A percentile compares a stretch with the other conserved stretches of the same genome.
phyloP scores from a whole-genome alignment of 1,140 invertebrate species.

The Ylistrum balloti region DNA sequence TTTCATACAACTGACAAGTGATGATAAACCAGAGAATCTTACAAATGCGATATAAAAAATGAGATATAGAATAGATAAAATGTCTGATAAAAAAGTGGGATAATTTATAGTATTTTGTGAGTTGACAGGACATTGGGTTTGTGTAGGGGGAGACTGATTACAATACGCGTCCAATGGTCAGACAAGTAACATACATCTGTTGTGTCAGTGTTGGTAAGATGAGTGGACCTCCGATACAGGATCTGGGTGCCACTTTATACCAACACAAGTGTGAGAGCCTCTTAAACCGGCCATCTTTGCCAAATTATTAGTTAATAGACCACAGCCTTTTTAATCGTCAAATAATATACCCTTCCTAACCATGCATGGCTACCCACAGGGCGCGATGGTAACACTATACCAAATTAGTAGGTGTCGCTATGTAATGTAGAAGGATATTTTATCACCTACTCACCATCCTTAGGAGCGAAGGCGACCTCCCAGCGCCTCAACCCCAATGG shows the following conservation, averaged over 20 bases:
- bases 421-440: neutral
- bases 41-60: slow-evolving; percentile 23
- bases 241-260: neutral
- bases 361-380: slow-evolving; percentile 36
- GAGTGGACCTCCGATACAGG: neutral
- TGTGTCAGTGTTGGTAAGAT: slow-evolving; percentile 3
- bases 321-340: slow-evolving; percentile 21
- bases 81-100: neutral
- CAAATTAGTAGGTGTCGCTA: slow-evolving; percentile 27
- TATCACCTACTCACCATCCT: neutral
- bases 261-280: neutral
- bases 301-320: slow-evolving; percentile 29
- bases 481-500: neutral
- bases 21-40: neutral
- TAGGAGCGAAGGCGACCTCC: neutral
- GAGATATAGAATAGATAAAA: neutral
- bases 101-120: slow-evolving; percentile 23
- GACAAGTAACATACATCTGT: neutral
- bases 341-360: neutral
- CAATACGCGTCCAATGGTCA: neutral
- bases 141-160: neutral
- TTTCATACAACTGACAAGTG: neutral
- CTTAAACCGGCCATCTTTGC: neutral
- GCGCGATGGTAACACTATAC: slow-evolving; percentile 22
- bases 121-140: neutral